Evolutionary conservation across 2,113 vertebrate genomes (phyloP).

Genomic region (Pelusios castaneus): DNA sequence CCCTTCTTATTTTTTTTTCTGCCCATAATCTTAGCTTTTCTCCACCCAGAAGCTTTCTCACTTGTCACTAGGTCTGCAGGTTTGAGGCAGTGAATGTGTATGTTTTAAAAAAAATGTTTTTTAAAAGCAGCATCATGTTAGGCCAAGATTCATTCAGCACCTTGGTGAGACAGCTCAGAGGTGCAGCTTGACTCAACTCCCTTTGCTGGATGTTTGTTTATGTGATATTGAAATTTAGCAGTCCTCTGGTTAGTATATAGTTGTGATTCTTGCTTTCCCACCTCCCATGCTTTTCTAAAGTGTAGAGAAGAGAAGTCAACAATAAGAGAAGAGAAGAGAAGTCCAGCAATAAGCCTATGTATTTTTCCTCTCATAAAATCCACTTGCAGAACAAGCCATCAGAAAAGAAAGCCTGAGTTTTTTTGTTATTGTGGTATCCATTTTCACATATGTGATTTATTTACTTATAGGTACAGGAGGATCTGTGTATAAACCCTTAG

Average conservation of each 20-base stretch:
- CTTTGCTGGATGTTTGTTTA: background rate
- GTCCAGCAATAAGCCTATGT: background rate
- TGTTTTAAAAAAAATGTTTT: too few relatives aligned
- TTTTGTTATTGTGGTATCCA: background rate
- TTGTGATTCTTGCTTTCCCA: background rate
- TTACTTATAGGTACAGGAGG: background rate
- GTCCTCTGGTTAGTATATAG: background rate
- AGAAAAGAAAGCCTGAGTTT: background rate
- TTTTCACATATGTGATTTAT: background rate
- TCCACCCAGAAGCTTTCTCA: background rate
- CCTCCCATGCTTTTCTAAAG: background rate
- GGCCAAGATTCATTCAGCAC: background rate
- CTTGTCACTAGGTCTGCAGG: background rate
- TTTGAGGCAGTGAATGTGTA: background rate
- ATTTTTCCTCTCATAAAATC: background rate
- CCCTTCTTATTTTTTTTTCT: background rate
- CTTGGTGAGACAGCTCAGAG: background rate
- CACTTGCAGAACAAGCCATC: accelerated
- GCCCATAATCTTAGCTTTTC: background rate
- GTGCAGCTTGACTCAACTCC: background rate
- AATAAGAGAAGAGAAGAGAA: background rate
- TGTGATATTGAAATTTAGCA: background rate
- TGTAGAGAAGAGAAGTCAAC: background rate
- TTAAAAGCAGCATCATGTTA: background rate
- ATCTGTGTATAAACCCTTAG: background rate